Percentiles rank a stretch among this genome's conserved stretches.
phyloP scores from a whole-genome alignment of 2,797 vertebrate species.

The Carcharodon carcharias region DNA sequence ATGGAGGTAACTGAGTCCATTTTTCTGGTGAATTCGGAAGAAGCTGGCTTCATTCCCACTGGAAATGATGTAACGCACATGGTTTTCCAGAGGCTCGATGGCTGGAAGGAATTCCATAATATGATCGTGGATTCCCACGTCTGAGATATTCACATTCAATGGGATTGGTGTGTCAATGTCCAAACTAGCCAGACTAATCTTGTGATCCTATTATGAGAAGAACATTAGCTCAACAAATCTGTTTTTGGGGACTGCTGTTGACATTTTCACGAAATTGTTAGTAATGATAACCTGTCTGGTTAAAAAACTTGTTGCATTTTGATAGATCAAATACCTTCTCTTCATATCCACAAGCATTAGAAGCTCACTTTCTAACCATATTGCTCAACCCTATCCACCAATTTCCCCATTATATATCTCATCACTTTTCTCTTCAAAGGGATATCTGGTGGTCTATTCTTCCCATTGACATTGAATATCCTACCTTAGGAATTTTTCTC shows the following conservation, averaged over 20 bases:
- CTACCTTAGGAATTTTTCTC: neutral
- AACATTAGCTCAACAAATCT: neutral
- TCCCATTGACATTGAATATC: neutral
- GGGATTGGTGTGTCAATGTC: constrained; percentile 70
- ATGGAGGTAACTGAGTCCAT: constrained; percentile 72
- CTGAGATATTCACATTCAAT: constrained; percentile 68
- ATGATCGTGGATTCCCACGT: constrained; percentile 68
- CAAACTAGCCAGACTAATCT: constrained; percentile 75
- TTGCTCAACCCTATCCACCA: no score
- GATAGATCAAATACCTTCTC: neutral
- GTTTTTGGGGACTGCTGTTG: neutral
- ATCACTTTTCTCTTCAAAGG: neutral
- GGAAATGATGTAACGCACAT: constrained; percentile 71
- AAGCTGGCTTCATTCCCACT: constrained; percentile 67
- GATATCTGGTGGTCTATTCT: neutral
- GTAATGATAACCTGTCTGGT: neutral
- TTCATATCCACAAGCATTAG: neutral
- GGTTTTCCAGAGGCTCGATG: constrained; percentile 70
- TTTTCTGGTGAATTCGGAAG: constrained; percentile 75
- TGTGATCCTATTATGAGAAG: constrained; percentile 48
- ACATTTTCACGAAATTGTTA: neutral
- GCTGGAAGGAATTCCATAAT: constrained; percentile 80
- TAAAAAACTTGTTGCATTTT: neutral
- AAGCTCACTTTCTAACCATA: neutral
- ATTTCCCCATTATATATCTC: neutral